Conservation (phyloP, 2,888 invertebrate genomes). For the Sycophila texana region DNA sequence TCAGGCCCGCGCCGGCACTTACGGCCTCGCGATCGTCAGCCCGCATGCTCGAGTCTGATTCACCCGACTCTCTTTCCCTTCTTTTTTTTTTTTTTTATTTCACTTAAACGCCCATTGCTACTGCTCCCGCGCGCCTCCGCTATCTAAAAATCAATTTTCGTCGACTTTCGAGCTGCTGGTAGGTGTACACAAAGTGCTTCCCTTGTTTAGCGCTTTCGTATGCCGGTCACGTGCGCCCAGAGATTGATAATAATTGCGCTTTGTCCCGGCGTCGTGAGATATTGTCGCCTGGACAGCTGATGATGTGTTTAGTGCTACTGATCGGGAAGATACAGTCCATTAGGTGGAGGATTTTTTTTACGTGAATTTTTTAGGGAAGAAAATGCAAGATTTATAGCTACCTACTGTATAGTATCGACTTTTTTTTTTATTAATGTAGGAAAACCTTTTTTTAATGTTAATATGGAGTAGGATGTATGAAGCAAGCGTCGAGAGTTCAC, state of each 20-base stretch:
- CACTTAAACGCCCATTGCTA: conserved; percentile 15
- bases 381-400: no score
- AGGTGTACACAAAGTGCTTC: neutral
- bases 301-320: conserved; percentile 12
- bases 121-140: neutral
- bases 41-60: conserved; percentile 18
- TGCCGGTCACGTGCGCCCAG: conserved; percentile 31
- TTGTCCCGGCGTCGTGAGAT: neutral
- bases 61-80: conserved; percentile 24
- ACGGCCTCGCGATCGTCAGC: conserved; percentile 26
- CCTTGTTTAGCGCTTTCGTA: neutral
- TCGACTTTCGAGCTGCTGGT: conserved; percentile 27
- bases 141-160: conserved; percentile 54
- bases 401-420: no score
- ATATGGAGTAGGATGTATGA: no score
- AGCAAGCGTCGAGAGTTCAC: no score
- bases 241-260: conserved; percentile 21
- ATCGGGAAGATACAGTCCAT: conserved; percentile 19
- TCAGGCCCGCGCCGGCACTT: conserved; percentile 13
- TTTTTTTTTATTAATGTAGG: no score
- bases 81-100: conserved; percentile 6
- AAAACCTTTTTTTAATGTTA: no score
- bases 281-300: neutral
- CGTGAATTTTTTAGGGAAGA: no score
- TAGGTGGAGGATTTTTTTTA: neutral